These are phyloP conservation scores for Muraenolepis orangiensis DNA, from an alignment of 2,797 vertebrate species.

Conservation along the genomic window DNA sequence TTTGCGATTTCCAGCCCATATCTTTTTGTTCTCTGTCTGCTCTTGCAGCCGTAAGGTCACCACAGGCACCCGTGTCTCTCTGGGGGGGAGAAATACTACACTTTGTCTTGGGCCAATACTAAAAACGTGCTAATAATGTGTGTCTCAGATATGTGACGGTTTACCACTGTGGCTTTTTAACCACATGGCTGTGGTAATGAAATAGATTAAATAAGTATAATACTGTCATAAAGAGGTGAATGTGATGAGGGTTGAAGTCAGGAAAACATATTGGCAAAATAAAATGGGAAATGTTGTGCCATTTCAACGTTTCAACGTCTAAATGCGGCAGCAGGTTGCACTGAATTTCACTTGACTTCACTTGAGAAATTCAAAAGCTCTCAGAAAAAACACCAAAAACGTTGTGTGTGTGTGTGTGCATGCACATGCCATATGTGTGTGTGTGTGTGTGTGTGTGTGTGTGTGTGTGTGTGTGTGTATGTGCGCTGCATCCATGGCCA, in stretches of 20 bases:
- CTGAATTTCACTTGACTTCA: not conserved
- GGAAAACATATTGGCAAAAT: not conserved
- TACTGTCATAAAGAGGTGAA: not conserved
- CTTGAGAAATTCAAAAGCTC: not conserved
- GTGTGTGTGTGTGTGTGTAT: not conserved
- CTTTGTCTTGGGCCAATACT: not conserved
- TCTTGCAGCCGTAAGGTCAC: not conserved
- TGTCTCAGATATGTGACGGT: not conserved
- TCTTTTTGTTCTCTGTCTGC: not conserved
- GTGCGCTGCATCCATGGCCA: not conserved
- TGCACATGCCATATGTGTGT: too few species aligned
- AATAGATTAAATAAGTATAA: not conserved
- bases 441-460: too few species aligned
- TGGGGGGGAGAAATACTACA: not conserved
- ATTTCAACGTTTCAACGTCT: too few species aligned
- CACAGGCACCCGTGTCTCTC: not conserved
- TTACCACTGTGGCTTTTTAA: not conserved
- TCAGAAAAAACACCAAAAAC: not conserved
- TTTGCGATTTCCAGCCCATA: constrained; percentile 37
- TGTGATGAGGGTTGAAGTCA: not conserved
- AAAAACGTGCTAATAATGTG: not conserved
- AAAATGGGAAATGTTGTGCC: too few species aligned
- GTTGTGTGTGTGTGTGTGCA: too few species aligned
- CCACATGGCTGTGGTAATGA: not conserved
- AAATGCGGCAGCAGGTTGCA: not conserved